Conservation (phyloP, 2,113 vertebrate genomes). For the Halichoerus grypus region DNA sequence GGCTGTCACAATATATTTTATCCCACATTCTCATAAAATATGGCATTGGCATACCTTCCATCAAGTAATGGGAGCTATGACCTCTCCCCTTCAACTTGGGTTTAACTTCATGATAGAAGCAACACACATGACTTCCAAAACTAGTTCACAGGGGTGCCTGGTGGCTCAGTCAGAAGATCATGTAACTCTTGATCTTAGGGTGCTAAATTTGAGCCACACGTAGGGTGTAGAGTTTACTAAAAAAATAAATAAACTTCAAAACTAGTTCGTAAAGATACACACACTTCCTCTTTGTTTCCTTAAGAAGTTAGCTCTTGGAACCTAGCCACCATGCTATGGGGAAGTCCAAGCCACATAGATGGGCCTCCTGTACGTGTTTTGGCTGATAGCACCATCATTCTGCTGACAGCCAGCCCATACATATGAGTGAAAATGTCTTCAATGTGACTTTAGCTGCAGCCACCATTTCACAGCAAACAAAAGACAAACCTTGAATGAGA, state of each 20-base stretch:
- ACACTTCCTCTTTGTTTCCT: background rate
- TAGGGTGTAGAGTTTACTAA: no score
- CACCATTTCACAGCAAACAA: background rate
- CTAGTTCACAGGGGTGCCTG: background rate
- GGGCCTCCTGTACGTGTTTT: no score
- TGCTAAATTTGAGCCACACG: no score
- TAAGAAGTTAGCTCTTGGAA: background rate
- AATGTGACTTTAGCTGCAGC: background rate
- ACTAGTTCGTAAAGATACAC: background rate
- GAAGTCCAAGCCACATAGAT: background rate
- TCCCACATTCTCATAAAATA: background rate
- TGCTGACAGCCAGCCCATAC: background rate
- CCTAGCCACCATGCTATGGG: background rate
- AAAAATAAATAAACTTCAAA: background rate
- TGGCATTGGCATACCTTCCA: background rate
- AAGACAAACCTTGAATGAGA: background rate
- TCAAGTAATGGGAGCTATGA: no score
- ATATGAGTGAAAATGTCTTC: background rate
- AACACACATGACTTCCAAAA: background rate
- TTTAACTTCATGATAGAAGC: background rate
- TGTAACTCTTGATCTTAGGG: no score
- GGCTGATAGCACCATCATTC: background rate
- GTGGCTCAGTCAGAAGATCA: background rate
- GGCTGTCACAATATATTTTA: background rate
- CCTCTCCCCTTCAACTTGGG: background rate